A percentile compares a stretch with the other conserved stretches of the same genome.
These are phyloP conservation scores for Mimachlamys varia DNA, from an alignment of 2,888 invertebrate species.

Conservation along the genomic window DNA sequence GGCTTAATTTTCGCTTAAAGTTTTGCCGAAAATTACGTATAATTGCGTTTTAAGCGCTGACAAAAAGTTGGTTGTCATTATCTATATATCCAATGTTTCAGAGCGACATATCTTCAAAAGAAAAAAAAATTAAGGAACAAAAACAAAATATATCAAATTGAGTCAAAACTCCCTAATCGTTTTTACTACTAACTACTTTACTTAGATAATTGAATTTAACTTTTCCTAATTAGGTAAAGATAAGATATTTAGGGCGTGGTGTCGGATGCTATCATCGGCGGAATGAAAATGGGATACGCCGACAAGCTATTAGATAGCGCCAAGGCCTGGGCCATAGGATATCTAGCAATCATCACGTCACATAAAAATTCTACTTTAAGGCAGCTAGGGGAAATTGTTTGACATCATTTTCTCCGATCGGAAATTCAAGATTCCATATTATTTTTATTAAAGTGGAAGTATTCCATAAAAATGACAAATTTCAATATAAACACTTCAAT, in stretches of 20 bases:
- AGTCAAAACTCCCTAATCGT: neutral
- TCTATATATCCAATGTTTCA: neutral
- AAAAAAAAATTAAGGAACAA: neutral
- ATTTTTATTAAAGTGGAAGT: slow-evolving; percentile 4
- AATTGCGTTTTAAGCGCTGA: neutral
- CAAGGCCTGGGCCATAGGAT: neutral
- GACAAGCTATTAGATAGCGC: slow-evolving; percentile 1
- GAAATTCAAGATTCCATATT: neutral
- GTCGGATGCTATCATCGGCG: neutral
- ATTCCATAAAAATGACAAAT: slow-evolving; percentile 29
- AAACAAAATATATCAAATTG: neutral
- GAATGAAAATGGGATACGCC: neutral
- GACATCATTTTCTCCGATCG: neutral
- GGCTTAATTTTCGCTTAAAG: too few relatives aligned
- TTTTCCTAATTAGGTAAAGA: neutral
- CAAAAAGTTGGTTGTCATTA: neutral
- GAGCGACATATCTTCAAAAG: neutral
- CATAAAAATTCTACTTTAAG: neutral
- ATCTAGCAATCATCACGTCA: neutral
- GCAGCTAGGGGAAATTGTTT: neutral
- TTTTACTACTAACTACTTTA: neutral
- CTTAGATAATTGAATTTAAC: neutral
- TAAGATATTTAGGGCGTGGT: neutral
- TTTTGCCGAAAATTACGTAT: too few relatives aligned
- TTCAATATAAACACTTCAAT: slow-evolving; percentile 28